Evolutionary conservation across 1,140 invertebrate genomes (phyloP), one percentile per base, ranked within the genome.

Genomic region (Scaptomyza hsui): DNA sequence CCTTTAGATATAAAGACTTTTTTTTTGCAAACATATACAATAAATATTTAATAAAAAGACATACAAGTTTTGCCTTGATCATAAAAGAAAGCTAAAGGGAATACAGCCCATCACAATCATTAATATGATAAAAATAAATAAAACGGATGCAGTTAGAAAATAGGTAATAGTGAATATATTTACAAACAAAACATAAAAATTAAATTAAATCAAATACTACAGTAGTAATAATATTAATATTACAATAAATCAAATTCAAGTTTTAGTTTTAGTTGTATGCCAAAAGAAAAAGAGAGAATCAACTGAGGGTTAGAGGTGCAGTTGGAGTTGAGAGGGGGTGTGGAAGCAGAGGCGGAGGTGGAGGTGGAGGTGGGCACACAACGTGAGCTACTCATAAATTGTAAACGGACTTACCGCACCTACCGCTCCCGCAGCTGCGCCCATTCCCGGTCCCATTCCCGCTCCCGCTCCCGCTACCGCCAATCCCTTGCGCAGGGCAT

Each of bases 381-480:
- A 67, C 64, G 63, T 62, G 63, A 70, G 55, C 70, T 70, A 70
- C 75, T 76, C 78, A 86, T 88, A 88, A 70, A 83, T 70, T 83
- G 83, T 82, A 89, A 89, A 88, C 85, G 83, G 83, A 88, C 83
- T 88, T 88, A 89, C 83, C 83, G 83, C 83, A 73, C 78, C 83
- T 83, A 70, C 67, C 44, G 67, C 60, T 70, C 67, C 67, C 60
- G 67, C 51, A 64, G 49, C 67, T 52, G 60, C 60, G 51, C 42
- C 67, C 61, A 56, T 39, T 39, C 60, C 67, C 67, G 26, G 24
- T 70, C 67, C 67, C 56, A 56, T 6, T 59, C 53, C 63, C 35
- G 47, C 32, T 49, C 79, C 80, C 64, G 83, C 57, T n/a, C n/a
- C n/a, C n/a, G n/a, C n/a, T n/a, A n/a, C n/a, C 19, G 19, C 19